phyloP scores from a whole-genome alignment of 2,113 vertebrate genomes.

The Heliornis fulica region DNA sequence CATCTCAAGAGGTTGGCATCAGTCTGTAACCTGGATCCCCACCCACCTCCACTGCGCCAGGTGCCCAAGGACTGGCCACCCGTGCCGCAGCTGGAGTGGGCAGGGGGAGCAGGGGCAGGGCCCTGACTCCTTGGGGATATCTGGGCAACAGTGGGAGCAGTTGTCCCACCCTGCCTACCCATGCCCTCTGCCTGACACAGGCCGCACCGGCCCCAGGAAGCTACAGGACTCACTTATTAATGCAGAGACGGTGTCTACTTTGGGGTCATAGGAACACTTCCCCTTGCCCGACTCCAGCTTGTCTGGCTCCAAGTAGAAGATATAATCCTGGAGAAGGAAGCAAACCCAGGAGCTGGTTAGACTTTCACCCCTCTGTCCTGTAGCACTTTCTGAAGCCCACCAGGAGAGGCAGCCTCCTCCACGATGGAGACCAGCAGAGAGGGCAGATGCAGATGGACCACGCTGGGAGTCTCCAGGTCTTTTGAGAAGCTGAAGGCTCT shows the following conservation, averaged over 20 bases:
- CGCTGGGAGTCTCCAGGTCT: background rate
- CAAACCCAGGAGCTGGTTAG: background rate
- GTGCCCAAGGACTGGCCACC: background rate
- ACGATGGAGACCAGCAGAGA: background rate
- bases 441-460: fast-evolving
- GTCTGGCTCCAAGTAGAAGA: constrained; percentile 94
- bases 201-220: background rate
- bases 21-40: background rate
- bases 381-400: background rate
- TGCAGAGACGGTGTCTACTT: constrained; percentile 94
- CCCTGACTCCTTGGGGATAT: background rate
- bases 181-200: background rate
- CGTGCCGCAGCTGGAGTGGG: background rate
- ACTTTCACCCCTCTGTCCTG: background rate
- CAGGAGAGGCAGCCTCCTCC: background rate
- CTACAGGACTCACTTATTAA: constrained; percentile 90
- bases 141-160: background rate
- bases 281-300: constrained; percentile 98
- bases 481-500: background rate
- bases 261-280: constrained; percentile 97
- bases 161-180: background rate
- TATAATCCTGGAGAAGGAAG: constrained; percentile 85
- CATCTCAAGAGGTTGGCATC: background rate
- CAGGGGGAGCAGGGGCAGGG: background rate
- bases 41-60: background rate